phyloP scores from a whole-genome alignment of 1,140 invertebrate species.

The Tetraneura akinire region DNA sequence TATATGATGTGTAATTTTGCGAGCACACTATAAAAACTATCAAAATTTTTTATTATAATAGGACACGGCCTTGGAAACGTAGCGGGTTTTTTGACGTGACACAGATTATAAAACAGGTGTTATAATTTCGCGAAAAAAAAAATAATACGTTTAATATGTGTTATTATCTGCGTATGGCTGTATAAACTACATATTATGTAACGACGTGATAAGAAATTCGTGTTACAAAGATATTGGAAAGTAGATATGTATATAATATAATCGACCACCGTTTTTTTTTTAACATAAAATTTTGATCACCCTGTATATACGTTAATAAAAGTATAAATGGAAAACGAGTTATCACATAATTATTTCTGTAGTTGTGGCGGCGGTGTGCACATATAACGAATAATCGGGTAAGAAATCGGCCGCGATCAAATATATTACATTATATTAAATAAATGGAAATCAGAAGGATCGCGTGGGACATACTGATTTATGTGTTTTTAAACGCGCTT shows the following conservation, averaged over 20 bases:
- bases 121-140: neutral
- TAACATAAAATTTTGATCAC: neutral
- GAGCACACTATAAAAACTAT: neutral
- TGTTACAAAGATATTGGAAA: neutral
- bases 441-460: neutral
- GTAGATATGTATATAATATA: neutral
- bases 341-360: neutral
- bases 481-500: neutral
- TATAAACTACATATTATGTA: no score
- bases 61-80: neutral
- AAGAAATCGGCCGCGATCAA: neutral
- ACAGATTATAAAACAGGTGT: neutral
- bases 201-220: no score
- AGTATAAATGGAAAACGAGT: no score
- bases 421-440: neutral
- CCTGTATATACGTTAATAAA: neutral
- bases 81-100: neutral
- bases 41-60: neutral
- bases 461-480: neutral
- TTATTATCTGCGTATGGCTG: no score
- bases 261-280: neutral
- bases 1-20: neutral
- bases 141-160: no score
- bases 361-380: neutral
- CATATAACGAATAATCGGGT: neutral